Conservation (phyloP, 2,113 vertebrate genomes). For the Pardalotus punctatus region DNA sequence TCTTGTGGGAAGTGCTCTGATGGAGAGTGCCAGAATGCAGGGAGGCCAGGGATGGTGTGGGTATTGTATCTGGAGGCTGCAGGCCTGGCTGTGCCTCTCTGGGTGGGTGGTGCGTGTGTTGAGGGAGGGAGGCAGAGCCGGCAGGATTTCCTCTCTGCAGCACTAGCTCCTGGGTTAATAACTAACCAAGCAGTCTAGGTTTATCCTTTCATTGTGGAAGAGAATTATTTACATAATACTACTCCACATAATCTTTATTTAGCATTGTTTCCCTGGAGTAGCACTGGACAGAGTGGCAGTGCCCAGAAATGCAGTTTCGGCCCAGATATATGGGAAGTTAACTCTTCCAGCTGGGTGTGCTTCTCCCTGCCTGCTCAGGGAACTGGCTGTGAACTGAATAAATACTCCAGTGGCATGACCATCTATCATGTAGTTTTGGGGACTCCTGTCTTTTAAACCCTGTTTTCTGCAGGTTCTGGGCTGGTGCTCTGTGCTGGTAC, state of each 20-base stretch:
- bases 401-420: not conserved
- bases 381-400: not conserved
- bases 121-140: conserved; percentile 26
- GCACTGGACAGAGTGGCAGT: not conserved
- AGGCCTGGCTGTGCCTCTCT: not conserved
- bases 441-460: rapidly evolving
- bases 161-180: conserved; percentile 24
- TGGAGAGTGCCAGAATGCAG: not conserved
- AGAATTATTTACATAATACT: conserved; percentile 58
- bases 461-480: not conserved
- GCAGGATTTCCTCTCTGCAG: conserved; percentile 52
- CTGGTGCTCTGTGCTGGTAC: not conserved
- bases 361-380: not conserved
- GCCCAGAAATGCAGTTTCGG: not conserved
- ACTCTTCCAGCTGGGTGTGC: not conserved
- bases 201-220: conserved; percentile 55
- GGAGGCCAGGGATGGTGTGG: not conserved
- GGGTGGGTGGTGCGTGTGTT: not conserved
- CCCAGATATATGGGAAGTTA: not conserved
- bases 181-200: conserved; percentile 31
- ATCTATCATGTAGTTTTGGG: not conserved
- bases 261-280: conserved; percentile 19
- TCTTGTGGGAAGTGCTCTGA: not conserved
- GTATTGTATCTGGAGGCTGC: not conserved
- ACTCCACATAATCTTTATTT: conserved; percentile 36